Evolutionary conservation across 2,888 invertebrate genomes (phyloP), one percentile per base, ranked within the genome.

Genomic region (Cephonodes hylas): DNA sequence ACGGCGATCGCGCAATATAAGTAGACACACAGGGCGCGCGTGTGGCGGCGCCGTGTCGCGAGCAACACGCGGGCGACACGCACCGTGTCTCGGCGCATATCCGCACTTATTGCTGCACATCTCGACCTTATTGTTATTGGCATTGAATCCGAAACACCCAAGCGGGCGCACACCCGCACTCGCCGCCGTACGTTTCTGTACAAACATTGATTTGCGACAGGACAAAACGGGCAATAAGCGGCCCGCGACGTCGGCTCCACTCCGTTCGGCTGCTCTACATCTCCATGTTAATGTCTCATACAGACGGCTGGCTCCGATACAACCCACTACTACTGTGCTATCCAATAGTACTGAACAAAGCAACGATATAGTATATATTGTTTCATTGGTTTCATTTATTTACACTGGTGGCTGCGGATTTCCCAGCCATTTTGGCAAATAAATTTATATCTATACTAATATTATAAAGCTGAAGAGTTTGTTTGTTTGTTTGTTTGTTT

Each of bases 101-200:
- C 57, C 61, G 62, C 60, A 61, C 65, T 68, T 70, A 72, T 74
- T 72, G 74, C 64, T 69, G 67, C 67, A 72, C 70, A 70, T 70
- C 68, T 74, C 76, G 72, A 65, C 63, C 70, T 74, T 71, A 75
- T 74, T 73, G 69, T 74, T 68, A 64, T 61, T 45, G 63, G 44
- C 46, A 15, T 56, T 57, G 42, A n/a, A 18, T 10, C 31, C 53
- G 59, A 27, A 59, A 45, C 10, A 23, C 42, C 53, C 18, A 48
- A 44, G 27, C 42, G 58, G 34, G 20, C 25, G 42, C 22, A 44
- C 10, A 8, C 22, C 25, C 18, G 5, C 56, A 58, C n/a, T 59
- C 48, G 42, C 56, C 62, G 48, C 23, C 22, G 56, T 58, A 64
- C 25, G 25, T 67, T 67, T 63, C 64, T 64, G 44, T 63, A 42